Conservation (phyloP, 1,140 invertebrate species). For the Teleopsis dalmanni region DNA sequence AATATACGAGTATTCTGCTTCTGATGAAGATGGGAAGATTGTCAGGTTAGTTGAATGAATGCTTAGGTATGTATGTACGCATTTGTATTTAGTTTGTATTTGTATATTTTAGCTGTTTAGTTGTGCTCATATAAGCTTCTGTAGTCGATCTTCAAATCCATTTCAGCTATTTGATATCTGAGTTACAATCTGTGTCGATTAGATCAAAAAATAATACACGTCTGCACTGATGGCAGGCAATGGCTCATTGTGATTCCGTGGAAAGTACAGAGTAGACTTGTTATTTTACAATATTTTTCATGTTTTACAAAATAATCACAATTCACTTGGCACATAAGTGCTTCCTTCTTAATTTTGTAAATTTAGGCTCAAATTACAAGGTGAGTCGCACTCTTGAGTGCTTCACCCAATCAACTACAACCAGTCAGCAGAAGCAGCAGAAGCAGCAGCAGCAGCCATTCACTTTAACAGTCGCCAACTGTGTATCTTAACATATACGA, state of each 20-base stretch:
- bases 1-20: constrained; percentile 11
- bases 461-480: background rate
- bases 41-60: background rate
- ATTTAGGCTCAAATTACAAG: constrained; percentile 41
- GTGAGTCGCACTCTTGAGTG: constrained; percentile 22
- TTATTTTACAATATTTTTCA: background rate
- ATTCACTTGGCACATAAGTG: constrained; percentile 25
- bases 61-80: constrained; percentile 2
- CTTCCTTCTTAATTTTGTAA: constrained; percentile 30
- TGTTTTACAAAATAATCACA: background rate
- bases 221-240: background rate
- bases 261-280: background rate
- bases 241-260: background rate
- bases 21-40: background rate
- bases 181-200: constrained; percentile 11
- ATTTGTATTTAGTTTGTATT: background rate
- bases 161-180: constrained; percentile 5
- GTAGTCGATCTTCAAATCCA: constrained; percentile 1
- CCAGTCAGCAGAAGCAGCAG: background rate
- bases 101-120: background rate
- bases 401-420: background rate
- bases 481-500: background rate
- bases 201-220: constrained; percentile 3
- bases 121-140: constrained; percentile 1
- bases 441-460: background rate